Base-by-base conservation (phyloP, 1,140 invertebrate species). In the Temnothorax nylanderi region DNA sequence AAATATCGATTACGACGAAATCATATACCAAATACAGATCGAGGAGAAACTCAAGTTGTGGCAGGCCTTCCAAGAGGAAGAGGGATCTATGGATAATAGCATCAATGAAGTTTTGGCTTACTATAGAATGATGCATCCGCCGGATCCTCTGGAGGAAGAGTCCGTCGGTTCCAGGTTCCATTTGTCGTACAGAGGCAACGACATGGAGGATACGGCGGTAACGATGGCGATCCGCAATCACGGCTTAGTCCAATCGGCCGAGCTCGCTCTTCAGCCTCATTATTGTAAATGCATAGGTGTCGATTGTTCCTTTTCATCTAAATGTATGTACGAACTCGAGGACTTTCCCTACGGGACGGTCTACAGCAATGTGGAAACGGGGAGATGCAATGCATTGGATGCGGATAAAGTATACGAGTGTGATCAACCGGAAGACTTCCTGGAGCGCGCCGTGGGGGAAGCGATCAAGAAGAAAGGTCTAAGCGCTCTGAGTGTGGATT, bases 391-490 rank as follows among this genome's bases (percentile, higher is more conserved):
- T 77, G 49, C 64, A 16, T 89, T 88, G 62, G 86, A 93, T 18
- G 90, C 92, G 32, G 93, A 95, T 21, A 92, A 92, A 85, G 87
- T 84, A 47, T 93, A 92, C 49, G 93, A 94, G 58, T 94, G 92
- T 88, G 91, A 93, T 91, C 92, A 94, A 37, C 93, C 94, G 10
- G 92, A 94, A 92, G 96, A 97, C 89, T 97, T 97, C 91, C 90
- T 97, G 74, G 96, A 97, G 94, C 95, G 96, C 51, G 97, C 97
- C 72, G 96, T 97, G 11, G 96, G 96, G 41, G 97, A 96, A 88
- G 97, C 97, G 18, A 97, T 97, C 80, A 96, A 97, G 92, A 97
- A 97, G 89, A 97, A 97, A 92, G 97, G 97, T 41, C 93, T 97
- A 7, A 97, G 96, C 88, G 96, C 96, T 92, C 93, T 96, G 0